Conservation (phyloP, 1,140 invertebrate species). For the Chymomyza costata region DNA sequence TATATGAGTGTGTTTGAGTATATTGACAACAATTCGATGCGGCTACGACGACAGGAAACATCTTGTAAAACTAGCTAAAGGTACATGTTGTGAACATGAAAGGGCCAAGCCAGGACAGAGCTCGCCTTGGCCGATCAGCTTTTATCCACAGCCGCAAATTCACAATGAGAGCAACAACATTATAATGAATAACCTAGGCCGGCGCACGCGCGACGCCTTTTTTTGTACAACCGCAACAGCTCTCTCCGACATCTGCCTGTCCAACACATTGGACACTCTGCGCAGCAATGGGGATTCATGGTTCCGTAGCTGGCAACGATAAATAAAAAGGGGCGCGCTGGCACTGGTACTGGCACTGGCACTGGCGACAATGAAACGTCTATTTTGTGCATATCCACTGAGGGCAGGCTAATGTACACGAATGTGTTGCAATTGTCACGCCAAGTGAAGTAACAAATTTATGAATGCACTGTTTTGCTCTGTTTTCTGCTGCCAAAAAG, state of each 20-base stretch:
- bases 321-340: constrained; percentile 60
- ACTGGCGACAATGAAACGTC: constrained; percentile 73
- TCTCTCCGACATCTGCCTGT: constrained; percentile 16
- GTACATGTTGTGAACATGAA: constrained; percentile 72
- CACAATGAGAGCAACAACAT: constrained; percentile 71
- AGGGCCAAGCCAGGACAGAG: constrained; percentile 30
- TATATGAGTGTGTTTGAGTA: constrained; percentile 27
- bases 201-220: constrained; percentile 49
- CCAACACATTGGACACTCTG: constrained; percentile 59
- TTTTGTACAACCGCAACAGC: not conserved
- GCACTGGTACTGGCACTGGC: constrained; percentile 12
- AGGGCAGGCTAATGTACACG: constrained; percentile 66
- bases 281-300: constrained; percentile 39
- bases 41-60: constrained; percentile 73
- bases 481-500: constrained; percentile 46
- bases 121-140: not conserved
- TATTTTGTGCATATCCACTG: constrained; percentile 59
- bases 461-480: constrained; percentile 52
- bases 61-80: constrained; percentile 74
- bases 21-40: constrained; percentile 74
- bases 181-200: constrained; percentile 60
- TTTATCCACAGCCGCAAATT: constrained; percentile 1
- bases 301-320: constrained; percentile 35
- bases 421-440: constrained; percentile 75
- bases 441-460: constrained; percentile 74